Conservation (phyloP, 30 jellyfish, hydroid and myxozoan genomes). For the Aurelia sp. region DNA sequence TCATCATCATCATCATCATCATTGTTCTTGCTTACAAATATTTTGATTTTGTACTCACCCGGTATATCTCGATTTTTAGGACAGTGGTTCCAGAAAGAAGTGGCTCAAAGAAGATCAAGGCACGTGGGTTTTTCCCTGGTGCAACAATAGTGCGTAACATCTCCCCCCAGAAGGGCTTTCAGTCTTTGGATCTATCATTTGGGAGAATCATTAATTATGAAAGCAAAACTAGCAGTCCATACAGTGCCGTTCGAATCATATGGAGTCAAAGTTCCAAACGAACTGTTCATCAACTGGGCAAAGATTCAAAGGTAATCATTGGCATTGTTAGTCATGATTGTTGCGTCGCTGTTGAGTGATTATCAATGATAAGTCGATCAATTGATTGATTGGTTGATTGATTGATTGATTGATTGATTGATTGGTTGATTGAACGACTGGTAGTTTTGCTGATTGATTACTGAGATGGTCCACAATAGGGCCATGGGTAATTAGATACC, state of each 20-base stretch:
- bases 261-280: conserved; percentile 20
- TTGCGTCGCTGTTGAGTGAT: not conserved
- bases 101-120: conserved; percentile 1
- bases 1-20: too few relatives aligned
- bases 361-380: not conserved
- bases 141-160: conserved; percentile 39
- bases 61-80: not conserved
- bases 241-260: conserved; percentile 35
- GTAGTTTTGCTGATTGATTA: too few relatives aligned
- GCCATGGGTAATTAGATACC: too few relatives aligned
- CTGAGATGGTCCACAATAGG: too few relatives aligned
- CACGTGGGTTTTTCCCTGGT: conserved; percentile 42
- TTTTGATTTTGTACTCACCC: too few relatives aligned
- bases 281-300: conserved; percentile 42
- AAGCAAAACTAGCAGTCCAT: conserved; percentile 9
- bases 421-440: too few relatives aligned
- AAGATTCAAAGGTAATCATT: conserved; percentile 18
- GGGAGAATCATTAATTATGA: conserved; percentile 36
- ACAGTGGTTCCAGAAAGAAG: conserved; percentile 20
- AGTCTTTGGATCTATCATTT: conserved; percentile 15
- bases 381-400: not conserved
- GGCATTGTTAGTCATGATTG: not conserved
- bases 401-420: too few relatives aligned
- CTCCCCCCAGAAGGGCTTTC: conserved; percentile 13
- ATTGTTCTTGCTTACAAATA: too few relatives aligned